Base-by-base conservation (phyloP, 2,797 vertebrate species). In the Phyllotis vaccarum region DNA sequence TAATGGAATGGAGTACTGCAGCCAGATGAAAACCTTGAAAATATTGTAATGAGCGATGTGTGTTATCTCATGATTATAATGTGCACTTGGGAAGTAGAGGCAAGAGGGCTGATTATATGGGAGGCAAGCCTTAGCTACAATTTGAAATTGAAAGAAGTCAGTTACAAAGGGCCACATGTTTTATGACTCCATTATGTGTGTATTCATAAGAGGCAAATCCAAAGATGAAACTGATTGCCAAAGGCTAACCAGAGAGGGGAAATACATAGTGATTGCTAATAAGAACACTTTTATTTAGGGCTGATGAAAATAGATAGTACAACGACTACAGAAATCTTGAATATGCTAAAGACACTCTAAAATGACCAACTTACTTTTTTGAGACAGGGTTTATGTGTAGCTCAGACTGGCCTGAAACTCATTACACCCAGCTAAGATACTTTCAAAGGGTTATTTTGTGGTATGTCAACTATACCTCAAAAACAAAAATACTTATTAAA, bases 361-460 rank as follows among this genome's bases (percentile, higher is more conserved):
- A 91, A 87, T 80, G 37, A 40, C 37, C n/a, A 54, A 54, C 66
- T 90, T 80, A 90, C 60, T 80, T 80, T 52, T 66, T 80, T 66
- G 60, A 80, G 89, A 56, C 24, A 54, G n/a, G 16, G 24, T 66
- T 68, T 75, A 24, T 75, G 58, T 75, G 70, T n/a, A 75, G 54
- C 56, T 46, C 31, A 56, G n/a, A 37, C n/a, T 70, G 62, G n/a
- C 64, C 17, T 70, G 80, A 62, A 68, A 40, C 27, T 80, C 52
- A 54, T 49, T 76, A 68, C 11, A 29, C 49, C 27, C 27, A 54
- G 27, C 21, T 49, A 62, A 49, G 37, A 68, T 79, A 82, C 10
- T 85, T 87, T 86, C 40, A 95, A 93, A 91, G 68, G n/a, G 3
- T 64, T 60, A 29, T 46, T 82, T 66, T 76, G 64, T 68, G 75